Evolutionary conservation across 2,797 vertebrate species (phyloP), one percentile per base, ranked within the genome.

Genomic region (Luscinia luscinia): DNA sequence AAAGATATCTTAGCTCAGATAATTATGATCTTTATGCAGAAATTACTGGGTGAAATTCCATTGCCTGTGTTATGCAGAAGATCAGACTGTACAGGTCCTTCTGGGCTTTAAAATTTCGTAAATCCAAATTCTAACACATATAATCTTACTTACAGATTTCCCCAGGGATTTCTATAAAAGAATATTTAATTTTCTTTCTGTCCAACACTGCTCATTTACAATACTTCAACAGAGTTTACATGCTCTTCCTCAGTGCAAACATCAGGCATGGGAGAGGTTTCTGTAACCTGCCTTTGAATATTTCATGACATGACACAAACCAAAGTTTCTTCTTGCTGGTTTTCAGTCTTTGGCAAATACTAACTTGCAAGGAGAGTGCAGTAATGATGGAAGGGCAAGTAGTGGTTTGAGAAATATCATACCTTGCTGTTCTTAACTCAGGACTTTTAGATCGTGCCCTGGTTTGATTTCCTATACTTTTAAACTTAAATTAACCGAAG

Each of bases 31-130:
- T 83, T 89, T 70, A 78, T 55, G 58, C 68, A 70, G 84, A 96
- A 96, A 96, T 95, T 95, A 92, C 94, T 91, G 72, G 90, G 92
- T 96, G 75, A 96, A 92, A 91, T 89, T 89, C 61, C 76, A n/a
- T 46, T 79, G 81, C 72, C 43, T 92, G 38, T 80, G 20, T 89
- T 93, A 80, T 49, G 43, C 23, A 46, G 68, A 89, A 89, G 73
- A 72, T 89, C 80, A 90, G 73, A 76, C 20, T 59, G 18, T 40
- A 45, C 51, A 62, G 57, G n/a, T 70, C 49, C 27, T 73, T 90
- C 59, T 70, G 77, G 68, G 54, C 61, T 75, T 93, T 45, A 78
- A 73, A 90, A 66, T 66, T 73, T 67, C 84, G 68, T 43, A 79
- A 89, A 90, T 96, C 66, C 43, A 84, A 86, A 75, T 76, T 87